Percentiles rank a stretch among this genome's conserved stretches.
Conservation (phyloP, 1,140 invertebrate genomes). For the Octopus sinensis region DNA sequence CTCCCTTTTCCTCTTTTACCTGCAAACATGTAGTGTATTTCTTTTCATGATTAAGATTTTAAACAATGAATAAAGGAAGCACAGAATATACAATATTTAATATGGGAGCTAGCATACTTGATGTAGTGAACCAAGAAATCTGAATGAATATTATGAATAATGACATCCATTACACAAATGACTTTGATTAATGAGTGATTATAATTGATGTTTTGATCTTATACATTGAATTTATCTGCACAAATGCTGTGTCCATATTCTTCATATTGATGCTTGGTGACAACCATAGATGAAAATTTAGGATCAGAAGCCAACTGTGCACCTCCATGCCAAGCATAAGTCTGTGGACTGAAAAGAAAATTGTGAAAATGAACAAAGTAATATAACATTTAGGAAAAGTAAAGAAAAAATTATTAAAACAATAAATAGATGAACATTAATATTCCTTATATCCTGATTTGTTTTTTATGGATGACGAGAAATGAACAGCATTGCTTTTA, state of each 20-base stretch:
- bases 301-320: constrained; percentile 71
- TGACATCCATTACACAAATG: no score
- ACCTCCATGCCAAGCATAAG: constrained; percentile 86
- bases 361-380: constrained; percentile 12
- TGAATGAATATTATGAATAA: no score
- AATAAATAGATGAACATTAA: not conserved
- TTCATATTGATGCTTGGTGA: constrained; percentile 84
- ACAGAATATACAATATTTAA: no score
- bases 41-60: no score
- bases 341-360: constrained; percentile 67
- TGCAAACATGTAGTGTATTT: no score
- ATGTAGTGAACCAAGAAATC: no score
- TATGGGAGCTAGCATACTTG: no score
- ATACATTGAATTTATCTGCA: constrained; percentile 68
- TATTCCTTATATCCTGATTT: not conserved
- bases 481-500: constrained; percentile 20
- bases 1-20: no score
- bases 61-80: no score
- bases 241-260: constrained; percentile 74
- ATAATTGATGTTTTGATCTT: not conserved
- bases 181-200: no score
- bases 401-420: not conserved
- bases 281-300: constrained; percentile 70
- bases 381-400: not conserved
- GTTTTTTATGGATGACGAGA: not conserved